Evolutionary conservation across 2,113 vertebrate genomes (phyloP), one percentile per base, ranked within the genome.

Genomic region (Spheniscus mendiculus): DNA sequence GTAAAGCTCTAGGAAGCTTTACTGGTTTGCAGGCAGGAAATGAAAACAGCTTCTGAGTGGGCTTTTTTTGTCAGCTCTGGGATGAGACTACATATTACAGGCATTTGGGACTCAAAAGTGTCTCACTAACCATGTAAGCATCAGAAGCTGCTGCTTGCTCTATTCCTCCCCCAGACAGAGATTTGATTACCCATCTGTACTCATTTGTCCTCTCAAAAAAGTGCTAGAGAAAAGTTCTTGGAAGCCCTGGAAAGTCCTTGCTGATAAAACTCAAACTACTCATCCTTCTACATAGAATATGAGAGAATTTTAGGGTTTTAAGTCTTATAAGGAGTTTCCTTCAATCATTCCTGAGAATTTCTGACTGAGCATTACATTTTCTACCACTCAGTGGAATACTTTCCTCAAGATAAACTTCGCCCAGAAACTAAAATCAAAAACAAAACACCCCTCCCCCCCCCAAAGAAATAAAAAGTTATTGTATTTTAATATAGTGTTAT

Each of bases 171-270:
- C 53, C 79, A 73, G 62, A 85, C 4, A 38, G 27, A 88, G 27
- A 86, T 89, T 77, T 89, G 29, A 83, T 93, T 88, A 77, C 32
- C n/a, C 62, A 58, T 83, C 67, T 83, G 49, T 73, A 88, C 45
- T 73, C 71, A 63, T 89, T 90, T 90, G n/a, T 71, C 38, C 56
- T 86, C 65, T 78, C 12, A 65, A 71, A 94, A 87, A 58, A 81
- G 6, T 67, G 8, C 29, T 69, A 22, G 19, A 71, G 30, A 65
- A 84, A 81, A 79, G 6, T 77, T 83, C 25, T 52, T 91, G 36
- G 52, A 90, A 90, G 44, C 15, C 21, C 74, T 88, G 44, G 61
- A 69, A 92, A 93, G 36, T 49, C 29, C 15, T 88, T 36, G 6
- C 7, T 69, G 36, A 55, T 80, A 65, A 83, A 82, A 56, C 18